These are phyloP conservation scores for Columbina picui DNA, from an alignment of 2,113 vertebrate species.

Conservation along the genomic window DNA sequence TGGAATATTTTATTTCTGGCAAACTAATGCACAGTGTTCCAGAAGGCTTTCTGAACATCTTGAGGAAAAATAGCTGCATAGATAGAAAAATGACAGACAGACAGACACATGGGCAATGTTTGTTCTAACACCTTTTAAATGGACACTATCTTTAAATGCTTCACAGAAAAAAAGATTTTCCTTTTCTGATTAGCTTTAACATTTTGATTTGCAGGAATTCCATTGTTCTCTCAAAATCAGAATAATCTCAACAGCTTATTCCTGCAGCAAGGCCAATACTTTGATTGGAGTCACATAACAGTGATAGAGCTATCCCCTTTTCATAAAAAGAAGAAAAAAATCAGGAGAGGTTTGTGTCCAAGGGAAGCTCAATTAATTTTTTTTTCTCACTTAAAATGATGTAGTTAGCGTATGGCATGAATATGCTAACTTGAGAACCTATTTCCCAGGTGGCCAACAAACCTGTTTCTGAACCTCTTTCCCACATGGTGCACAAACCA, in stretches of 20 bases:
- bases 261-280: accelerated
- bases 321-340: background rate
- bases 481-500: background rate
- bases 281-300: background rate
- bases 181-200: background rate
- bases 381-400: background rate
- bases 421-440: accelerated
- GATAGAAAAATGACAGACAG: background rate
- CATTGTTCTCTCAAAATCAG: accelerated
- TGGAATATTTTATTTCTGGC: background rate
- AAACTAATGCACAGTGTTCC: background rate
- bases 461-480: background rate
- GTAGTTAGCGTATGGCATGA: accelerated
- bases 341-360: background rate
- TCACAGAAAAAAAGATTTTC: background rate
- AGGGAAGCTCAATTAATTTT: background rate
- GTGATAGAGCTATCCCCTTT: background rate
- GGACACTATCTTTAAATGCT: background rate
- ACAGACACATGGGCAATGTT: background rate
- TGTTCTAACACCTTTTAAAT: background rate
- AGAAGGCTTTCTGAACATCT: background rate
- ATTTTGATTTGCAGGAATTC: background rate
- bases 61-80: background rate
- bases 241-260: background rate
- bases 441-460: background rate